A percentile compares a stretch with the other conserved stretches of the same genome.
These are phyloP conservation scores for Rhogogaster chlorosoma DNA, from an alignment of 2,888 invertebrate genomes.

Conservation along the genomic window DNA sequence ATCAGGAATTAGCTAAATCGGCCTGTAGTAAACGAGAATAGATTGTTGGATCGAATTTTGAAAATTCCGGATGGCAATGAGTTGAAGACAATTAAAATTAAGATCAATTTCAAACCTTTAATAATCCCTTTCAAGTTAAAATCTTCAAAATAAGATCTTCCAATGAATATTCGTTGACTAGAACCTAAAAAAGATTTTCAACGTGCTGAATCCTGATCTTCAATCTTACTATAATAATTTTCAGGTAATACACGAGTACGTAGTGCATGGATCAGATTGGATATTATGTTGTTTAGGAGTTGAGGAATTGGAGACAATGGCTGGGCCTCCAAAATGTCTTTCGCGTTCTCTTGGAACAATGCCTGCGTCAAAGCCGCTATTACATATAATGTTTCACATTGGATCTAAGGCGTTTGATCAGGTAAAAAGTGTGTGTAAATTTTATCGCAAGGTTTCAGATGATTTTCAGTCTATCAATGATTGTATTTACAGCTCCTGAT, in stretches of 20 bases:
- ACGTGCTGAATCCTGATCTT: background rate
- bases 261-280: slow-evolving; percentile 85
- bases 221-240: slow-evolving; percentile 54
- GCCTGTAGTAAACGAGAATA: background rate
- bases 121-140: background rate
- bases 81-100: background rate
- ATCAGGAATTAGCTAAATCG: slow-evolving; percentile 40
- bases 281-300: slow-evolving; percentile 79
- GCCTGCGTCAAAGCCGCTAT: slow-evolving; percentile 77
- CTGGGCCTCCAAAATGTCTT: slow-evolving; percentile 64
- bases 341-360: slow-evolving; percentile 71
- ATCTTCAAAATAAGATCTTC: background rate
- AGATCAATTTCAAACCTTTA: background rate
- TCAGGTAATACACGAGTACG: slow-evolving; percentile 86
- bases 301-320: slow-evolving; percentile 72
- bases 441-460: background rate
- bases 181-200: too few species aligned
- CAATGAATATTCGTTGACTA: background rate
- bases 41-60: slow-evolving; percentile 3
- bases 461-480: slow-evolving; percentile 11
- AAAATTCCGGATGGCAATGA: background rate
- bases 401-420: slow-evolving; percentile 88
- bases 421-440: slow-evolving; percentile 76
- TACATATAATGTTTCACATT: slow-evolving; percentile 90
- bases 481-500: slow-evolving; percentile 77